Evolutionary conservation across 2,797 vertebrate species (phyloP), one percentile per base, ranked within the genome.

Genomic region (Pseudotriccus pelzelni): DNA sequence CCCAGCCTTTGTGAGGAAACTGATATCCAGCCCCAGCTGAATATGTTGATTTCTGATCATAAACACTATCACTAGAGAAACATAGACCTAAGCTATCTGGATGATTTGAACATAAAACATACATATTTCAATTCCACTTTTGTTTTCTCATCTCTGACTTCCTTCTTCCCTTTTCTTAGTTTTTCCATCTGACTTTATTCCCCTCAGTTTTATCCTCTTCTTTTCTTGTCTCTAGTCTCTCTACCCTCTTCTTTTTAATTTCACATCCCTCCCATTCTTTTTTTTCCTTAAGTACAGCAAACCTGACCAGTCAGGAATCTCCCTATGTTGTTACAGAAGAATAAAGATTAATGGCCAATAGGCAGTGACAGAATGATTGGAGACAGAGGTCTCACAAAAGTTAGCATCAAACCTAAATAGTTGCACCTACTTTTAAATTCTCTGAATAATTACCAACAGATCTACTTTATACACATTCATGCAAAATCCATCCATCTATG

Each of bases 1-100:
- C 19, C 13, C 49, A 50, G 81, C 21, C 68, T 77, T 91, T 87
- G 63, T 66, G 56, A 91, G 75, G 78, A 95, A 95, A 89, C 87
- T 52, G 68, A 89, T 95, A 96, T 25, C 75, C 64, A 74, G 64
- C 41, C 64, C 44, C 64, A 87, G 64, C n/a, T 89, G 82, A 93
- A 91, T 83, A 68, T 86, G 47, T 79, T 0, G 0, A 77, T 69
- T 83, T 67, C 41, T 85, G 81, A 79, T 91, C 91, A 89, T 41
- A 94, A 95, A 92, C 12, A 6, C 10, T 13, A 10, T 60, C 43
- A 76, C 77, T 49, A 41, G 36, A 89, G 83, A 84, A 89, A 89
- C 64, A 94, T 34, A 86, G 66, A 66, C 34, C 55, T 84, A 77
- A 50, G 63, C 32, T 46, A 30, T 46, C 34, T 68, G 75, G 37